These are phyloP conservation scores for Litoditis marina DNA, from an alignment of 2,888 invertebrate species.

Conservation along the genomic window DNA sequence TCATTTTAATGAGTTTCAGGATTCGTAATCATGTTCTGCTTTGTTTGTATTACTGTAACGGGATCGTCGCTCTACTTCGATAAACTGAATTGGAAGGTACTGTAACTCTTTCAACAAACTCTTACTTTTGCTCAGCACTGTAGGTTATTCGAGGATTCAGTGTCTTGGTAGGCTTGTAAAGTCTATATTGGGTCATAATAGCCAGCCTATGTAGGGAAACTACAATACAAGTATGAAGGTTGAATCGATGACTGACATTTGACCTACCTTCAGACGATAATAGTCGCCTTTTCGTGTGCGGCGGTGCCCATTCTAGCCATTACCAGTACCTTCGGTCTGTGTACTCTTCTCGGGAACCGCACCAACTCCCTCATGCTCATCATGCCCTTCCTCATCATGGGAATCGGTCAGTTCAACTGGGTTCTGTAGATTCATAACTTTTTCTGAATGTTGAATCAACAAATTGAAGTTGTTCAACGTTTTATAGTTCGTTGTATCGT, in stretches of 20 bases:
- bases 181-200: too few species aligned
- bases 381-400: conserved; percentile 61
- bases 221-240: too few species aligned
- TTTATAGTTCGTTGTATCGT: too few species aligned
- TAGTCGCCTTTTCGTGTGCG: conserved; percentile 47
- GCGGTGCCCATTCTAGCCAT: conserved; percentile 56
- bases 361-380: conserved; percentile 58
- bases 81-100: conserved; percentile 8
- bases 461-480: too few species aligned
- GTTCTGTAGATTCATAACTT: background rate
- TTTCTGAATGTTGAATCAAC: background rate
- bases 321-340: conserved; percentile 52
- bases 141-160: too few species aligned
- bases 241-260: too few species aligned
- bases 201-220: too few species aligned
- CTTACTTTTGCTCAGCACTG: too few species aligned
- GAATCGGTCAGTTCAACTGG: conserved; percentile 37
- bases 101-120: background rate
- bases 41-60: conserved; percentile 18
- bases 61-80: conserved; percentile 19
- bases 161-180: too few species aligned
- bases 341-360: conserved; percentile 46
- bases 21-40: conserved; percentile 16
- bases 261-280: conserved; percentile 9
- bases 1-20: background rate